Percentiles rank a stretch among this genome's conserved stretches.
Evolutionary conservation across 2,113 vertebrate species (phyloP).

Genomic region (Coptodon bakossiorum): DNA sequence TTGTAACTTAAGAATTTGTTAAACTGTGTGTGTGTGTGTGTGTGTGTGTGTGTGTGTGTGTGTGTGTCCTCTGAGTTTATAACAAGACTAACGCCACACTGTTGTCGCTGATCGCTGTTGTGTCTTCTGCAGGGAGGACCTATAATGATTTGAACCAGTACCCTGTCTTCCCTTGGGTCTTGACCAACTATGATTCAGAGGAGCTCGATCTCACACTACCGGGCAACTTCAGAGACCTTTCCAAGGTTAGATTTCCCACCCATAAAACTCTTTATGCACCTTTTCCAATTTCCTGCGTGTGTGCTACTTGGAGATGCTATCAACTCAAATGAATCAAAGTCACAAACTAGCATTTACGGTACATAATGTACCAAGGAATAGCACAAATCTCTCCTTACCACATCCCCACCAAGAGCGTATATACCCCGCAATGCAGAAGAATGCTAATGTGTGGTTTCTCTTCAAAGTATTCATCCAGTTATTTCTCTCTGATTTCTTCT

Average conservation of each 20-base stretch:
- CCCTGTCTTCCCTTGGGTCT: constrained; percentile 96
- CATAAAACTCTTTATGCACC: neutral
- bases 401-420: neutral
- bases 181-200: constrained; percentile 98
- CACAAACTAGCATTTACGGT: neutral
- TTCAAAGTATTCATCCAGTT: neutral
- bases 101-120: neutral
- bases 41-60: neutral
- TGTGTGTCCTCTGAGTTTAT: neutral
- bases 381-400: neutral
- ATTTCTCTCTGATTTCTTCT: neutral
- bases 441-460: neutral
- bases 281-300: neutral
- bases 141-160: constrained; percentile 98
- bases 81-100: neutral
- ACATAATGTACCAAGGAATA: neutral
- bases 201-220: constrained; percentile 95
- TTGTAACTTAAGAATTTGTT: too few species aligned
- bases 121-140: constrained; percentile 80
- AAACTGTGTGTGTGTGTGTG: too few species aligned
- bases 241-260: constrained; percentile 80
- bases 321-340: neutral
- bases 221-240: constrained; percentile 97
- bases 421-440: neutral
- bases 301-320: neutral